These are phyloP conservation scores for Camponotus fellah DNA, from an alignment of 2,888 invertebrate genomes.

Conservation along the genomic window DNA sequence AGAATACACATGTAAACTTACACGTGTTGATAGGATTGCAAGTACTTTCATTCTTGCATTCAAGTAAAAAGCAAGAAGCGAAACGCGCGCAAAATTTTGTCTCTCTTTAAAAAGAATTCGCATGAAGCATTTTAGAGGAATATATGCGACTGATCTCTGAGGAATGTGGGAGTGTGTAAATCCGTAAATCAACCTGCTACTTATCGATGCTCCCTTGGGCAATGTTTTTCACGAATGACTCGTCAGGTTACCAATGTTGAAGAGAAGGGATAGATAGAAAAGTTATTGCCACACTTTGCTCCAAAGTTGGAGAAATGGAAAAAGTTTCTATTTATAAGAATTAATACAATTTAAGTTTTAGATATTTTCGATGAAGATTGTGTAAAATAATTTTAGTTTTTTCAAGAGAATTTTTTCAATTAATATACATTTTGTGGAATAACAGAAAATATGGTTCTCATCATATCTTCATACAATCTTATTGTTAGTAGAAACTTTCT, in stretches of 20 bases:
- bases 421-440: neutral
- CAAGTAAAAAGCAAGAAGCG: slow-evolving; percentile 58
- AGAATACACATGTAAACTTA: slow-evolving; percentile 56
- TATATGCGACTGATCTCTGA: neutral
- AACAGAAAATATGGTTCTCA: neutral
- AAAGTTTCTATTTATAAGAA: neutral
- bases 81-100: slow-evolving; percentile 26
- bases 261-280: neutral
- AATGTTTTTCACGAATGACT: slow-evolving; percentile 12
- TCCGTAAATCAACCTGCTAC: slow-evolving; percentile 29
- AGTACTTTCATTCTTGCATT: slow-evolving; percentile 71
- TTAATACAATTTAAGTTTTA: slow-evolving; percentile 12
- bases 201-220: slow-evolving; percentile 4
- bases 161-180: slow-evolving; percentile 16
- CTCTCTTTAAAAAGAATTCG: slow-evolving; percentile 23
- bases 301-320: neutral
- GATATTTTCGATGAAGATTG: neutral
- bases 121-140: slow-evolving; percentile 13
- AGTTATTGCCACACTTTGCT: neutral
- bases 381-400: neutral
- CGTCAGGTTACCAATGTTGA: neutral
- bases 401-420: neutral
- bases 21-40: slow-evolving; percentile 58
- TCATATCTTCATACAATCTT: neutral
- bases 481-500: neutral